These are phyloP conservation scores for Neria commutata DNA, from an alignment of 2,888 invertebrate genomes.

Conservation along the genomic window DNA sequence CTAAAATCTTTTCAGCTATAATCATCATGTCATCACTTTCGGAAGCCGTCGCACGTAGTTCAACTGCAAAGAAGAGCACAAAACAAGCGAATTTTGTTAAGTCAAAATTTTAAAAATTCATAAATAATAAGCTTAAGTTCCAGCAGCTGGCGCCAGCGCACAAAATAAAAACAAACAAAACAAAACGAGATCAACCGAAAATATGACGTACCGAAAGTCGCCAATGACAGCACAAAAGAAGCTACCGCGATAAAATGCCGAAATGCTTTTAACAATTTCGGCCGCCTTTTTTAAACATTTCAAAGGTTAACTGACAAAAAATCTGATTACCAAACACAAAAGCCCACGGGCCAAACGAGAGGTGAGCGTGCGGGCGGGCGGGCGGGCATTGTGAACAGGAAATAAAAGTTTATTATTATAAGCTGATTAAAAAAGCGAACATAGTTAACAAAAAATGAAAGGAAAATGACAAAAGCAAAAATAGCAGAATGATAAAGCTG, in stretches of 20 bases:
- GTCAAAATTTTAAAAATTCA: slow-evolving; percentile 6
- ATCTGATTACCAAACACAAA: not conserved
- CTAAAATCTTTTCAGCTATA: slow-evolving; percentile 24
- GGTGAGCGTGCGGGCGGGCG: too few relatives aligned
- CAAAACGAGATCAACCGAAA: too few relatives aligned
- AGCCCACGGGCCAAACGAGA: not conserved
- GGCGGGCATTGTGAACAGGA: too few relatives aligned
- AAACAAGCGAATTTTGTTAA: slow-evolving; percentile 13
- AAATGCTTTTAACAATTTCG: not conserved
- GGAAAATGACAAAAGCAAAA: not conserved
- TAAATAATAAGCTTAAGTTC: slow-evolving; percentile 1
- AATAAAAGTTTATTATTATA: not conserved
- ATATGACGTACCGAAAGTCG: not conserved
- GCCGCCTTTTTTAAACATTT: not conserved
- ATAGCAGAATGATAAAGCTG: too few relatives aligned
- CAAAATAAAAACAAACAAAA: not conserved
- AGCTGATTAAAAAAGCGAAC: not conserved
- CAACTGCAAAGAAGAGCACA: slow-evolving; percentile 24
- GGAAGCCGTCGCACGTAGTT: slow-evolving; percentile 21
- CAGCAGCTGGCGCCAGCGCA: not conserved
- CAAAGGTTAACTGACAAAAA: not conserved
- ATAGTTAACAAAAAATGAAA: not conserved
- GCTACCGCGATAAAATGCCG: not conserved
- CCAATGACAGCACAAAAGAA: not conserved
- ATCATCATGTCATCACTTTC: slow-evolving; percentile 25